Base-by-base conservation (phyloP, 2,888 invertebrate species). In the Stenodera caucasica region DNA sequence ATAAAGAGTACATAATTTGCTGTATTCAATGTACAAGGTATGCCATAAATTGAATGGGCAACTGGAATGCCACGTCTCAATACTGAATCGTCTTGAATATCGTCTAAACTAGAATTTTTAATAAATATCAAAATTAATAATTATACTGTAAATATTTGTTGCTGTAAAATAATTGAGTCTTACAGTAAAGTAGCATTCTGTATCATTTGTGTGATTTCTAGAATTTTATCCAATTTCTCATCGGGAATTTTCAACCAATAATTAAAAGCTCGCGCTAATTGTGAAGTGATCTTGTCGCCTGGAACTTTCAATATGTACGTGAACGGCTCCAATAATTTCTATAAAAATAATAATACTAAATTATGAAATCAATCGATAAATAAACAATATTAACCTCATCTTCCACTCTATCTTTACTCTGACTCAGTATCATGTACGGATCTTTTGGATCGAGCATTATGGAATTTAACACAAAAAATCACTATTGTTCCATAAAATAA, bases 1-100 rank as follows among this genome's bases (percentile, higher is more conserved):
- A 96, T 86, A 78, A 96, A 94, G 78, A 96, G 87, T 9, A 91
- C 91, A 82, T 97, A 98, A 82, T 98, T 98, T 26, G 97, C 97
- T 2, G 96, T 91, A 82, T 97, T 98, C 71, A 98, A 95, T 29
- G 98, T 97, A 77, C 92, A 93, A 8, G 97, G 91, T 56, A 95
- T 88, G 40, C 98, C 98, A 81, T 93, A 98, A 73, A 98, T 96
- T 59, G 93, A 92, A 84, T 98, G 98, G 5, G 98, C 97, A 26
- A 97, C 97, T n/a, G 96, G 96, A 70, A 94, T 91, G 32, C 96
- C 96, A 75, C 96, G 86, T 67, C 96, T 87, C 57, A 98, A 84
- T 75, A 94, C 92, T 15, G 97, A 97, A 82, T 91, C 94, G 82
- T 98, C 98, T 84, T 98, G 95, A 79, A 98, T 98, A 81, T 98